These are phyloP conservation scores for Nothura maculosa DNA, from an alignment of 2,797 vertebrate genomes.

Conservation along the genomic window DNA sequence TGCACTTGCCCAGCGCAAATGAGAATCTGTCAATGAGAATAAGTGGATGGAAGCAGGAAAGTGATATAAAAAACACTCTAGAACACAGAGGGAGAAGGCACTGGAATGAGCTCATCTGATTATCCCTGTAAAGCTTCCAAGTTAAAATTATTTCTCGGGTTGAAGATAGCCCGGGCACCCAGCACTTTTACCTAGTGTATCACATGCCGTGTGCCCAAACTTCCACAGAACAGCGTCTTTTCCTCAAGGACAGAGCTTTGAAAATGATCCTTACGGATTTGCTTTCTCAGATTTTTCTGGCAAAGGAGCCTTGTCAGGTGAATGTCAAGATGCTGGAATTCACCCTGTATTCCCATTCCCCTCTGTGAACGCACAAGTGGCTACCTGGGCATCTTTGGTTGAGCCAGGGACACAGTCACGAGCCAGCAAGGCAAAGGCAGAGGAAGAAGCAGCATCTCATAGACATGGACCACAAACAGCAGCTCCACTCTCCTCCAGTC, in stretches of 20 bases:
- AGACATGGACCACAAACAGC: not conserved
- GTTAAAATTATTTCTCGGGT: not conserved
- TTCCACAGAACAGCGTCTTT: not conserved
- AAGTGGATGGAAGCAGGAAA: not conserved
- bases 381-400: not conserved
- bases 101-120: rapidly evolving
- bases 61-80: not conserved
- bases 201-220: not conserved
- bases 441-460: not conserved
- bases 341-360: not conserved
- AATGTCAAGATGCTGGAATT: not conserved
- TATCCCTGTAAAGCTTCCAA: not conserved
- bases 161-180: constrained; percentile 26
- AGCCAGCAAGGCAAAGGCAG: not conserved
- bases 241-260: constrained; percentile 39
- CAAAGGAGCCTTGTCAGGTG: not conserved
- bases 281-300: not conserved
- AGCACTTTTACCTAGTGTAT: constrained; percentile 5
- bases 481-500: not conserved
- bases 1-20: not conserved
- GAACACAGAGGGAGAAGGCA: not conserved
- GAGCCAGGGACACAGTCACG: not conserved
- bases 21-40: not conserved
- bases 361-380: not conserved
- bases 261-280: not conserved